These are phyloP conservation scores for Drosophila orosa DNA, from an alignment of 1,140 invertebrate species.

Conservation along the genomic window DNA sequence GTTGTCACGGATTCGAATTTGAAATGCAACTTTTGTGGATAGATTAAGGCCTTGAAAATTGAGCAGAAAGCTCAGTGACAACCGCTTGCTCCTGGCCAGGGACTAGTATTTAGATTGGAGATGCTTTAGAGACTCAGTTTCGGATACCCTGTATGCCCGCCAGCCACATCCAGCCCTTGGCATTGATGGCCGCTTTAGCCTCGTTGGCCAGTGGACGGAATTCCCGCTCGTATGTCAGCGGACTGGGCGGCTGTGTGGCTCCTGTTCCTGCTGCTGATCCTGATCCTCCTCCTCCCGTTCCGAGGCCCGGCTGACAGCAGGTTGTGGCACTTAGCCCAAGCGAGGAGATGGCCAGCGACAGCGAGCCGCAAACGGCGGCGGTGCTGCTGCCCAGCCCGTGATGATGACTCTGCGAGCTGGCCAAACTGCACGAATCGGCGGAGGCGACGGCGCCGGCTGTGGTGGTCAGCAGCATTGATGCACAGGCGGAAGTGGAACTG, in stretches of 20 bases:
- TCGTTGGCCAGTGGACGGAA: slow-evolving; percentile 83
- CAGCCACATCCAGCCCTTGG: slow-evolving; percentile 92
- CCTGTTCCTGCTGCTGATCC: too few species aligned
- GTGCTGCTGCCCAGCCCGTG: slow-evolving; percentile 72
- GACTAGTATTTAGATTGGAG: not conserved
- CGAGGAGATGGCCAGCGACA: slow-evolving; percentile 82
- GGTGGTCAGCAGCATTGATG: slow-evolving; percentile 24
- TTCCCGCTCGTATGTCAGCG: slow-evolving; percentile 80
- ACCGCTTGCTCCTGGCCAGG: not conserved
- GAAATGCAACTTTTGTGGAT: too few species aligned
- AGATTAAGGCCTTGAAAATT: not conserved
- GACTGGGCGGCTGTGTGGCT: slow-evolving; percentile 76
- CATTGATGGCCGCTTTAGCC: slow-evolving; percentile 87
- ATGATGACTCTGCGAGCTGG: slow-evolving; percentile 37
- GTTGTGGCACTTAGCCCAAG: slow-evolving; percentile 69
- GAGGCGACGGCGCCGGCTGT: too few species aligned
- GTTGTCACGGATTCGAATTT: too few species aligned
- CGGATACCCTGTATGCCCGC: slow-evolving; percentile 88
- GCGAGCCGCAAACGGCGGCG: slow-evolving; percentile 79
- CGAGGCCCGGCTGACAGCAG: slow-evolving; percentile 27
- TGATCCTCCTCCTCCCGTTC: slow-evolving; percentile 2
- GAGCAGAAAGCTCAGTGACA: not conserved
- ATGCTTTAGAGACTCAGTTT: slow-evolving; percentile 8
- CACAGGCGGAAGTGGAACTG: slow-evolving; percentile 56
- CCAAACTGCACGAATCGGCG: slow-evolving; percentile 39